These are phyloP conservation scores for Pristionchus japonicus DNA, from an alignment of 2,888 invertebrate genomes.

Conservation along the genomic window DNA sequence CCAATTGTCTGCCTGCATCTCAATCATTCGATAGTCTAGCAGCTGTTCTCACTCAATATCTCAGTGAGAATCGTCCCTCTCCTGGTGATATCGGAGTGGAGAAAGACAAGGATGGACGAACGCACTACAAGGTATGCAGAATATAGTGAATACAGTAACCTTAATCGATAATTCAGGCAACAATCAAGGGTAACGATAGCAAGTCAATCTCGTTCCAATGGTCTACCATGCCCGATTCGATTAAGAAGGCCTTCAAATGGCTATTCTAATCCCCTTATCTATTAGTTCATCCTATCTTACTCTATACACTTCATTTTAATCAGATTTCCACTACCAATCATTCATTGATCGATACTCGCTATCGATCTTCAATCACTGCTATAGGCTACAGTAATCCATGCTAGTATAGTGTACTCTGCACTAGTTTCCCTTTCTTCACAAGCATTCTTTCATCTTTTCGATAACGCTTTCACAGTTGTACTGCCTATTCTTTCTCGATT, in stretches of 20 bases:
- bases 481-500: constrained; percentile 39
- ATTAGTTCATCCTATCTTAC: background rate
- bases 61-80: constrained; percentile 64
- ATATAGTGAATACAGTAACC: background rate
- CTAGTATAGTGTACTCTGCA: constrained; percentile 9
- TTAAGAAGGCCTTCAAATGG: constrained; percentile 67
- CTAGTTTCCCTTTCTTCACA: background rate
- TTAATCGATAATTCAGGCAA: constrained; percentile 56
- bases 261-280: constrained; percentile 54
- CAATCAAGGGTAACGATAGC: constrained; percentile 63
- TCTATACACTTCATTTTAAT: background rate
- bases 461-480: constrained; percentile 22
- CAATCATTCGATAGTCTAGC: constrained; percentile 68
- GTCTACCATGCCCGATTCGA: constrained; percentile 65
- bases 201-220: constrained; percentile 68
- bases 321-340: constrained; percentile 19
- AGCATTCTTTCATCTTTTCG: constrained; percentile 23
- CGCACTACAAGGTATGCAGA: constrained; percentile 50
- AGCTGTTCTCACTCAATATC: constrained; percentile 64
- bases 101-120: constrained; percentile 50
- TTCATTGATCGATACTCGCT: constrained; percentile 29
- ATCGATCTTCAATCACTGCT: constrained; percentile 28
- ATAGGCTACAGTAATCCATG: constrained; percentile 17
- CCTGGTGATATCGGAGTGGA: constrained; percentile 50
- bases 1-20: constrained; percentile 27